phyloP scores from a whole-genome alignment of 2,888 invertebrate species.

The Odontocerum albicorne region DNA sequence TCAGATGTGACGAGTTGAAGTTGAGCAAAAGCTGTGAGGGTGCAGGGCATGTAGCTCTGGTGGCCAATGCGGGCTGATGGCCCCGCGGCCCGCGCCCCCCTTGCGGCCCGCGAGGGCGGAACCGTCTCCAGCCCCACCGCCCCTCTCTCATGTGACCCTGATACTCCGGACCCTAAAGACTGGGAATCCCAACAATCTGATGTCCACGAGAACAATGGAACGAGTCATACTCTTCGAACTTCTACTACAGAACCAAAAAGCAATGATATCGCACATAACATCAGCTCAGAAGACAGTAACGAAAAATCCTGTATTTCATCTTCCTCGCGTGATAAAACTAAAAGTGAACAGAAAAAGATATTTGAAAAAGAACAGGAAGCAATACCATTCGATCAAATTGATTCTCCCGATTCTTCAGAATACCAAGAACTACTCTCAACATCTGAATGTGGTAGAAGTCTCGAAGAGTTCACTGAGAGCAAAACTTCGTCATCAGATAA shows the following conservation, averaged over 20 bases:
- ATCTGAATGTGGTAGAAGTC: not conserved
- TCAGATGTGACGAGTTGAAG: not conserved
- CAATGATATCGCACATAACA: too few species aligned
- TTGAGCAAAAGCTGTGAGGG: conserved; percentile 1
- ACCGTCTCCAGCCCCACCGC: conserved; percentile 10
- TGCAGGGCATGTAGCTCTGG: conserved; percentile 28
- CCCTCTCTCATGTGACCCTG: conserved; percentile 11
- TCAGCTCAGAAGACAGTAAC: too few species aligned
- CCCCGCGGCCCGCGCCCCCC: conserved; percentile 30
- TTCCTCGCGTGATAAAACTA: too few species aligned
- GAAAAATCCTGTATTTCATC: too few species aligned
- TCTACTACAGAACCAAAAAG: too few species aligned
- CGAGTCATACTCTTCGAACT: too few species aligned
- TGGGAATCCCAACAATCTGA: too few species aligned
- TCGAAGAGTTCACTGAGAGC: not conserved
- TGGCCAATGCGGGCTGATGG: conserved; percentile 37
- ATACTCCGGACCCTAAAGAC: not conserved
- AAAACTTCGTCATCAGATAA: not conserved
- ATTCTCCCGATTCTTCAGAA: not conserved
- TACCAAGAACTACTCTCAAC: not conserved
- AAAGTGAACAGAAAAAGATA: too few species aligned
- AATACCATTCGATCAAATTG: too few species aligned
- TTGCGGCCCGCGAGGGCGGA: conserved; percentile 27
- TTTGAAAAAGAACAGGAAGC: too few species aligned
- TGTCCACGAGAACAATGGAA: too few species aligned